phyloP scores from a whole-genome alignment of 2,797 vertebrate genomes.

The Sphaeramia orbicularis region DNA sequence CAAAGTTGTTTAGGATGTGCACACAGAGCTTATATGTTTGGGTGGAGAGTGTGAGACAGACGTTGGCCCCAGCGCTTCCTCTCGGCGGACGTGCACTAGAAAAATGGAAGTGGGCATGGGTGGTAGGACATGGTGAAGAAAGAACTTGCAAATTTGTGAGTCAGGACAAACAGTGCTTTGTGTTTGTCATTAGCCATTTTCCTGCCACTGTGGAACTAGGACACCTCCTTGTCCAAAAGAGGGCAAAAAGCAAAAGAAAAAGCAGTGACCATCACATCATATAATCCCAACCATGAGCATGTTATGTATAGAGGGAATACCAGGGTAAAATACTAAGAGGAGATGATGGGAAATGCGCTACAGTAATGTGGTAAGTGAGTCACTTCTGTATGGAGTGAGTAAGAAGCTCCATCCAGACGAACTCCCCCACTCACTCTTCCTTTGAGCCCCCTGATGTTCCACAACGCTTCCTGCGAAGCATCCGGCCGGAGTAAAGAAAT shows the following conservation, averaged over 20 bases:
- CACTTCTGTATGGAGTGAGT: constrained; percentile 42
- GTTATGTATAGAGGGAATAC: background rate
- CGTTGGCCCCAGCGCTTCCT: constrained; percentile 57
- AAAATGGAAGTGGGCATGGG: constrained; percentile 20
- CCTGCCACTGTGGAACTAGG: constrained; percentile 27
- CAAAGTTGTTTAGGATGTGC: constrained; percentile 53
- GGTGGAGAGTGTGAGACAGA: constrained; percentile 23
- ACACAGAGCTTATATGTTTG: constrained; percentile 20
- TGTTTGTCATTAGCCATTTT: constrained; percentile 44
- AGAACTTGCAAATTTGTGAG: constrained; percentile 26
- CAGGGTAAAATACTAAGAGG: background rate
- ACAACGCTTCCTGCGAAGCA: constrained; percentile 70
- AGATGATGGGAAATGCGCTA: background rate
- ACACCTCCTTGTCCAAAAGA: constrained; percentile 52
- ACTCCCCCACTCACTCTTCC: constrained; percentile 50
- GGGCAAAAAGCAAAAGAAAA: constrained; percentile 35
- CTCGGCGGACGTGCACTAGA: constrained; percentile 28
- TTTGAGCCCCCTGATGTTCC: constrained; percentile 66
- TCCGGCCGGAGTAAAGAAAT: constrained; percentile 18
- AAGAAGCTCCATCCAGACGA: constrained; percentile 42
- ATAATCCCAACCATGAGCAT: constrained; percentile 27
- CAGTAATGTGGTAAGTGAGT: constrained; percentile 35
- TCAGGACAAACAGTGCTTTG: constrained; percentile 44
- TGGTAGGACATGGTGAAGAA: constrained; percentile 24
- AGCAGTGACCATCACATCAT: constrained; percentile 33